Base-by-base conservation (phyloP, 2,888 invertebrate species). In the Drosophila nr. perissopoda region DNA sequence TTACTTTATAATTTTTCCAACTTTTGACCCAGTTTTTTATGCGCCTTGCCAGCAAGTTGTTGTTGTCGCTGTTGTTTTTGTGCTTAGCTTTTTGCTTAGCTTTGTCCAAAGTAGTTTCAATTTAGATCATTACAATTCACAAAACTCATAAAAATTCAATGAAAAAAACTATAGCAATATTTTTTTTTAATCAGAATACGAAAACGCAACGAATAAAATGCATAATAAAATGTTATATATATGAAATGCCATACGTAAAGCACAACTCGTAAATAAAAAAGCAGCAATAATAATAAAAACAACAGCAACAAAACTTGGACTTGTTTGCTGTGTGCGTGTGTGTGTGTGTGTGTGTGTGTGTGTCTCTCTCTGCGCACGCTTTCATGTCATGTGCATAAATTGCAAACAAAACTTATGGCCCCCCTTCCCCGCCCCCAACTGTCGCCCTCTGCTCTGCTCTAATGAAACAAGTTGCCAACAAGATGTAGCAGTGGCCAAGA, bases 1-100 rank as follows among this genome's bases (percentile, higher is more conserved):
- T 76, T 86, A 73, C 73, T 81, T 89, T 77, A 87, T 83, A 88
- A 81, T 88, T 88, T 88, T 89, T 88, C 86, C 87, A 89, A 89
- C 88, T 83, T 89, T 88, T 87, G 87, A 88, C 87, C 87, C 80
- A 87, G 83, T 86, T 86, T 83, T 79, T 68, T 62, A 57, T 73
- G 81, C 75, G 79, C 65, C 81, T 65, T 65, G 79, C 70, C 69
- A 71, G 75, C 67, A 53, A 52, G 34, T 33, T 74, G 60, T 53
- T 65, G 42, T 52, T 65, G 64, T 58, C 59, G 33, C 48, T 68
- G 34, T 42, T 63, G 53, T 51, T 71, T 38, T 48, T 58, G 3
- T 40, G 60, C 57, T 42, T 54, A 33, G 60, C 21, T 13, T 13
- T 13, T 11, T 21, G 52, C 25, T 11, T 27, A 18, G 38, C 60